Conservation (phyloP, 2,113 vertebrate species). For the Rhynchopsitta pachyrhyncha region DNA sequence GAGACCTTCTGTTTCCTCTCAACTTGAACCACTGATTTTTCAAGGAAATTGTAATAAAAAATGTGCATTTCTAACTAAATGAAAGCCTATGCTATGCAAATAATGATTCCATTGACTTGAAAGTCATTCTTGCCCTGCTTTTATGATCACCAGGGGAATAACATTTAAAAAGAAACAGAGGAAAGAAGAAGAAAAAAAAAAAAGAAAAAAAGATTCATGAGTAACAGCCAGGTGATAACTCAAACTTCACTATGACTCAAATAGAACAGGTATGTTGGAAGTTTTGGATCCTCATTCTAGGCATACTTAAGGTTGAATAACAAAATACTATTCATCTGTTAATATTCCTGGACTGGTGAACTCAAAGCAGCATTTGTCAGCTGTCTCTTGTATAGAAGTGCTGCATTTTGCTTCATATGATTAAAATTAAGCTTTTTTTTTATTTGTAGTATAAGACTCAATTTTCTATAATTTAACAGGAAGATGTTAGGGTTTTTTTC, state of each 20-base stretch:
- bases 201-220: background rate
- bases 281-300: background rate
- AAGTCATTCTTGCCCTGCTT: background rate
- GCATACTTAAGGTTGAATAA: background rate
- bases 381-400: background rate
- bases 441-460: background rate
- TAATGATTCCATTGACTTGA: background rate
- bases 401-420: background rate
- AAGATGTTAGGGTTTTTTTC: background rate
- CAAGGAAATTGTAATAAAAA: constrained; percentile 32
- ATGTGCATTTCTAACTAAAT: constrained; percentile 34
- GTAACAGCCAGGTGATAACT: background rate
- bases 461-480: background rate
- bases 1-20: background rate
- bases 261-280: background rate
- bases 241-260: background rate
- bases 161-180: background rate
- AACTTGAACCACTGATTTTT: constrained; percentile 18
- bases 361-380: background rate
- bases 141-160: background rate
- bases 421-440: background rate
- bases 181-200: background rate
- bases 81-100: constrained; percentile 17
- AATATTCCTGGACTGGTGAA: background rate
- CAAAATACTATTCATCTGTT: background rate